Evolutionary conservation across 2,888 invertebrate genomes (phyloP).

Genomic region (Aleiodes leptofemur): DNA sequence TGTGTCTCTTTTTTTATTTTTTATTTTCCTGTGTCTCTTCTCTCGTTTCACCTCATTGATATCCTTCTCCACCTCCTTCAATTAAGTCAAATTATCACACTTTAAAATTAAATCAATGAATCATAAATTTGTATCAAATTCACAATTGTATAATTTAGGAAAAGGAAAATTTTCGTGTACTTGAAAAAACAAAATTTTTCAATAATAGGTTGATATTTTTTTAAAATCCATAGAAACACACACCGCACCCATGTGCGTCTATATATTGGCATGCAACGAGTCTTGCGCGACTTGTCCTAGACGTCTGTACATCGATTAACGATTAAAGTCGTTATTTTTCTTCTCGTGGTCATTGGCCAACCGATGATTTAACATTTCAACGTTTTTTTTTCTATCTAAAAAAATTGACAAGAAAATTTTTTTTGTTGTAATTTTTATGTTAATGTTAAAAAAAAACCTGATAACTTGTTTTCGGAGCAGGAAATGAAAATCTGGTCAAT

Average conservation of each 20-base stretch:
- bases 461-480: no score
- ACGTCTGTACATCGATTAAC: slow-evolving; percentile 15
- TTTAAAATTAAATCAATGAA: slow-evolving; percentile 13
- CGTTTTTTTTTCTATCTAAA: not conserved
- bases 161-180: not conserved
- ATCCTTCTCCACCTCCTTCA: not conserved
- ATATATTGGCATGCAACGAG: slow-evolving; percentile 39
- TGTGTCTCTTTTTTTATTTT: not conserved
- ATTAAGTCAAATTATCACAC: not conserved
- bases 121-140: not conserved
- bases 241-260: slow-evolving; percentile 24
- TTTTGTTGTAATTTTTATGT: no score
- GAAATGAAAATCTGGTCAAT: no score
- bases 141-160: no score
- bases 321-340: slow-evolving; percentile 12
- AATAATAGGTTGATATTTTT: not conserved
- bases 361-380: not conserved
- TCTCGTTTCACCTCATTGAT: slow-evolving; percentile 12
- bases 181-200: slow-evolving; percentile 1
- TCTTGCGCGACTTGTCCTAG: slow-evolving; percentile 32
- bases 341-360: not conserved
- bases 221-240: not conserved
- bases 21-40: no score
- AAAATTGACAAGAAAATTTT: not conserved
- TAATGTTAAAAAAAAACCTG: no score